Percentiles rank a stretch among this genome's conserved stretches.
These are phyloP conservation scores for Germaria angustata DNA, from an alignment of 2,888 invertebrate genomes.

Conservation along the genomic window DNA sequence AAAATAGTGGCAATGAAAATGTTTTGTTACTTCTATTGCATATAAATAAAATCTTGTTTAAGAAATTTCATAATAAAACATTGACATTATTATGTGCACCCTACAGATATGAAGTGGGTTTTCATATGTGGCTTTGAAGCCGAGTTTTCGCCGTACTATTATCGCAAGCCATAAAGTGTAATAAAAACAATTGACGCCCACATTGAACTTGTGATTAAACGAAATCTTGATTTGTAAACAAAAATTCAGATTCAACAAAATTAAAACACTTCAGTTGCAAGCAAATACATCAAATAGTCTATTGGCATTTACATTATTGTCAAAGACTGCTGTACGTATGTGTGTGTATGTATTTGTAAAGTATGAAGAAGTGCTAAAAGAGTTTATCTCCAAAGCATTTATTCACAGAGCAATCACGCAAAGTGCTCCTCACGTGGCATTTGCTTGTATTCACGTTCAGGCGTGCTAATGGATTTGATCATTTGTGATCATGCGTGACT, in stretches of 20 bases:
- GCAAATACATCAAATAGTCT: neutral
- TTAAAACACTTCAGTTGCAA: neutral
- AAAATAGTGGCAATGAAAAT: neutral
- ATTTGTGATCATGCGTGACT: too few relatives aligned
- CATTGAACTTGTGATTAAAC: constrained; percentile 9
- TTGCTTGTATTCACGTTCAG: too few relatives aligned
- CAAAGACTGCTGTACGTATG: too few relatives aligned
- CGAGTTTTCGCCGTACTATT: neutral
- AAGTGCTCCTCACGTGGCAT: too few relatives aligned
- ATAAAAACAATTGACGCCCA: constrained; percentile 46
- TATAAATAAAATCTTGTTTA: constrained; percentile 14
- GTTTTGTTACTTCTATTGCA: neutral
- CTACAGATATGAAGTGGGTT: constrained; percentile 34
- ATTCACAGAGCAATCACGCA: too few relatives aligned
- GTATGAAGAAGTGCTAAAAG: too few relatives aligned
- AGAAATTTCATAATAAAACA: neutral
- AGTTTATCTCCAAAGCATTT: too few relatives aligned
- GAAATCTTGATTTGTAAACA: constrained; percentile 3
- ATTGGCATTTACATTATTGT: too few relatives aligned
- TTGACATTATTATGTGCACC: constrained; percentile 17
- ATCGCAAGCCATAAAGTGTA: constrained; percentile 2
- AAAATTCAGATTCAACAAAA: constrained; percentile 13
- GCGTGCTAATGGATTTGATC: too few relatives aligned
- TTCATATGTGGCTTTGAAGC: constrained; percentile 41
- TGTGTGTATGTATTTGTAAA: too few relatives aligned